Conservation (phyloP, 2,888 invertebrate genomes). For the Sepiola atlantica region DNA sequence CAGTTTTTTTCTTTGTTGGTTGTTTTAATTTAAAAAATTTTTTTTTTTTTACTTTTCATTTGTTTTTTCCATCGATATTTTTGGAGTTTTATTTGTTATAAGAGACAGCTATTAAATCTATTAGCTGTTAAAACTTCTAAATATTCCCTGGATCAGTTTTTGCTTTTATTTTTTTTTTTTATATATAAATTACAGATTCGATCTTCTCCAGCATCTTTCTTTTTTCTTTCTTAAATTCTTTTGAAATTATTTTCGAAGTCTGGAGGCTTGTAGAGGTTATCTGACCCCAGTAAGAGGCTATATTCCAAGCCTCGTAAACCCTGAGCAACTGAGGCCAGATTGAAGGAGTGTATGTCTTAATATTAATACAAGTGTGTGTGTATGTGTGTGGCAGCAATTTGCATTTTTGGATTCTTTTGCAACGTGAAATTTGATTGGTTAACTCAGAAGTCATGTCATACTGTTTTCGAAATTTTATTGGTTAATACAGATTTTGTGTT, state of each 20-base stretch:
- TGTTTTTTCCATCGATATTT: too few species aligned
- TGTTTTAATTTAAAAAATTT: too few species aligned
- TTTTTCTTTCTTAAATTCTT: too few species aligned
- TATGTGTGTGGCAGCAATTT: background rate
- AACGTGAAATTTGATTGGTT: background rate
- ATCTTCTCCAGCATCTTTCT: background rate
- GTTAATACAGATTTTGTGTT: background rate
- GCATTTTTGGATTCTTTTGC: background rate
- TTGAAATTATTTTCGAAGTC: background rate
- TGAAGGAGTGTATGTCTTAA: background rate
- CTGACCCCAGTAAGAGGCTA: conserved; percentile 32
- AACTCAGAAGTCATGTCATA: background rate
- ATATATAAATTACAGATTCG: background rate
- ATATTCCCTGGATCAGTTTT: background rate
- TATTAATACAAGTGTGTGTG: background rate
- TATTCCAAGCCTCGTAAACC: background rate
- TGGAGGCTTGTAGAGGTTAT: background rate
- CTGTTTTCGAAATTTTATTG: background rate
- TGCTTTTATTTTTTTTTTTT: background rate
- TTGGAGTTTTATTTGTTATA: too few species aligned
- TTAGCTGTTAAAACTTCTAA: background rate
- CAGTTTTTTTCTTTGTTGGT: too few species aligned
- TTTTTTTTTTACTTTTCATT: too few species aligned
- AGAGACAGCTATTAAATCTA: too few species aligned
- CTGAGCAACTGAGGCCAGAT: conserved; percentile 12